Evolutionary conservation across 2,888 invertebrate genomes (phyloP).

Genomic region (Diaphora mendica): DNA sequence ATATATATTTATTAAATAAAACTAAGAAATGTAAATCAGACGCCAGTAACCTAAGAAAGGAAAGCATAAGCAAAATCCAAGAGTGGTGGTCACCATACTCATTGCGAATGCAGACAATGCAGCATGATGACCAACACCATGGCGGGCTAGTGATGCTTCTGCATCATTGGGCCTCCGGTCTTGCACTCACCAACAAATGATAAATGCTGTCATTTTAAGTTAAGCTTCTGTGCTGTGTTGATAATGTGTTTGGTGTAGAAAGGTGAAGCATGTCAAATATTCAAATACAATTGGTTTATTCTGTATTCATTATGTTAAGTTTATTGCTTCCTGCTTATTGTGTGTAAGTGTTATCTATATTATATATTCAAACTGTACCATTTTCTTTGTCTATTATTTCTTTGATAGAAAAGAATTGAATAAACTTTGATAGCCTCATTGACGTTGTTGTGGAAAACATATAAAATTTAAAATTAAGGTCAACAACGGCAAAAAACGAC

Average conservation of each 20-base stretch:
- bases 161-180: too few relatives aligned
- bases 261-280: slow-evolving; percentile 4
- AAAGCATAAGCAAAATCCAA: too few relatives aligned
- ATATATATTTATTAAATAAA: too few relatives aligned
- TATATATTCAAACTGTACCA: background rate
- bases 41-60: background rate
- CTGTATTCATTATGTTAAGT: background rate
- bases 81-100: too few relatives aligned
- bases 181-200: too few relatives aligned
- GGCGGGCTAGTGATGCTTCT: too few relatives aligned
- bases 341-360: background rate
- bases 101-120: too few relatives aligned
- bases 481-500: too few relatives aligned
- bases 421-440: background rate
- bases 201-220: too few relatives aligned
- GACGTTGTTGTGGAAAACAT: background rate
- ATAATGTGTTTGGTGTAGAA: too few relatives aligned
- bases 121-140: too few relatives aligned
- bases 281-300: background rate
- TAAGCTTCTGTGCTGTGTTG: background rate
- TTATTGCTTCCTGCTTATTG: slow-evolving; percentile 2
- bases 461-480: background rate
- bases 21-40: background rate
- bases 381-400: background rate
- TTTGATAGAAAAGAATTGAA: background rate